A percentile compares a stretch with the other conserved stretches of the same genome.
These are phyloP conservation scores for Corythaixoides concolor DNA, from an alignment of 2,113 vertebrate genomes.

Conservation along the genomic window DNA sequence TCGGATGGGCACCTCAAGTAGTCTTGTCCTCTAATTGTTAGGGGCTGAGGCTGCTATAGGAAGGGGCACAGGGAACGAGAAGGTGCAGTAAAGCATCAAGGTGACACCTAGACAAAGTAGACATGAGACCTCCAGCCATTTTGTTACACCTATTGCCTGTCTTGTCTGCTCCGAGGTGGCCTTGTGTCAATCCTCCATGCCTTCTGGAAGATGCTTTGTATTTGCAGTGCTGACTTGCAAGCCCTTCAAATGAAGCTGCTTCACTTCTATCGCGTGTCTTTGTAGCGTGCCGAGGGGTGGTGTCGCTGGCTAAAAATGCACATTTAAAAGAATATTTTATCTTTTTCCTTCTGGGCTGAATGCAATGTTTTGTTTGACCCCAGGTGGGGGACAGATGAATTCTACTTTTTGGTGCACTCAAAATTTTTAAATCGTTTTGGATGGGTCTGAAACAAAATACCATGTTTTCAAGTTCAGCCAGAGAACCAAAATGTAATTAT, in stretches of 20 bases:
- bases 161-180: neutral
- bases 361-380: neutral
- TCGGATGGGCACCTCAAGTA: neutral
- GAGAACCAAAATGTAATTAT: conserved; percentile 12
- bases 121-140: neutral
- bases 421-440: neutral
- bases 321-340: neutral
- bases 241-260: neutral
- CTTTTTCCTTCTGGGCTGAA: neutral
- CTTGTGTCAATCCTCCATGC: neutral
- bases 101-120: neutral
- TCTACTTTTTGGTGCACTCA: neutral
- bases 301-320: rapidly evolving
- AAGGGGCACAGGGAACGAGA: neutral
- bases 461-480: neutral
- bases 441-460: neutral
- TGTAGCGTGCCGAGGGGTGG: neutral
- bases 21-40: neutral
- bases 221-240: neutral
- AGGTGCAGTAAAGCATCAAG: neutral
- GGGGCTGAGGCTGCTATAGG: neutral
- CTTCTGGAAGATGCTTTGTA: neutral
- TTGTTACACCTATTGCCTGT: neutral
- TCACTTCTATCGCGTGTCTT: neutral
- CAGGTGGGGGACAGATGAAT: neutral